A percentile compares a stretch with the other conserved stretches of the same genome.
These are phyloP conservation scores for Menidia beryllina DNA, from an alignment of 2,113 vertebrate genomes.

Conservation along the genomic window DNA sequence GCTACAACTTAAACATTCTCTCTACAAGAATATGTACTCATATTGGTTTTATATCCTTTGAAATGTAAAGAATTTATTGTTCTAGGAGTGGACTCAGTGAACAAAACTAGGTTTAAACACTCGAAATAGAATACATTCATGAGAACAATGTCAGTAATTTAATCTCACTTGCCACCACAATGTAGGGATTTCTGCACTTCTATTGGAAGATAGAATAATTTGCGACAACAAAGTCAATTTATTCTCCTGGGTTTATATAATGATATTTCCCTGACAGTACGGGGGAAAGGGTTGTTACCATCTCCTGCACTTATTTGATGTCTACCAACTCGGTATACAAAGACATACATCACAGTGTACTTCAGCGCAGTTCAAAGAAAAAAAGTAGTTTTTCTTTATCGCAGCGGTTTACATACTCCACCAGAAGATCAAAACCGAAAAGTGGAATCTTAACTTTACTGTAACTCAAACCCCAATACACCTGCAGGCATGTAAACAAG, in stretches of 20 bases:
- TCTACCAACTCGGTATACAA: conserved; percentile 61
- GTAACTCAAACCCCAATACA: conserved; percentile 56
- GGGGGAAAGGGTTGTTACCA: conserved; percentile 41
- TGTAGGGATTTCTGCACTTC: conserved; percentile 39
- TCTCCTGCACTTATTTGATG: conserved; percentile 67
- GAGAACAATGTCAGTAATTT: conserved; percentile 25
- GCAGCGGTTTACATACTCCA: conserved; percentile 55
- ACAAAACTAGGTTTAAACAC: neutral
- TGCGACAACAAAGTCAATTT: conserved; percentile 51
- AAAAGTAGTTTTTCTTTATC: conserved; percentile 22
- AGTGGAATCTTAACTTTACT: conserved; percentile 66
- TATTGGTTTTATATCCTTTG: neutral
- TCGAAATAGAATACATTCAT: conserved; percentile 4
- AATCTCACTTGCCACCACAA: conserved; percentile 20
- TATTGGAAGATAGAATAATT: conserved; percentile 54
- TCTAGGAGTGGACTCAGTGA: neutral
- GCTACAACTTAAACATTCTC: neutral
- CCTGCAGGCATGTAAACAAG: conserved; percentile 63
- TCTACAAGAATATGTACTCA: neutral
- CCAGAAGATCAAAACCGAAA: conserved; percentile 67
- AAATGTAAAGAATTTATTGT: neutral
- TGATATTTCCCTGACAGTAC: conserved; percentile 49
- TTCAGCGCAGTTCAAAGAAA: conserved; percentile 69
- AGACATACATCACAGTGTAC: conserved; percentile 62
- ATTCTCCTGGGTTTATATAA: conserved; percentile 53